Conservation (phyloP, 2,797 vertebrate species). For the Acanthurus lineatus region DNA sequence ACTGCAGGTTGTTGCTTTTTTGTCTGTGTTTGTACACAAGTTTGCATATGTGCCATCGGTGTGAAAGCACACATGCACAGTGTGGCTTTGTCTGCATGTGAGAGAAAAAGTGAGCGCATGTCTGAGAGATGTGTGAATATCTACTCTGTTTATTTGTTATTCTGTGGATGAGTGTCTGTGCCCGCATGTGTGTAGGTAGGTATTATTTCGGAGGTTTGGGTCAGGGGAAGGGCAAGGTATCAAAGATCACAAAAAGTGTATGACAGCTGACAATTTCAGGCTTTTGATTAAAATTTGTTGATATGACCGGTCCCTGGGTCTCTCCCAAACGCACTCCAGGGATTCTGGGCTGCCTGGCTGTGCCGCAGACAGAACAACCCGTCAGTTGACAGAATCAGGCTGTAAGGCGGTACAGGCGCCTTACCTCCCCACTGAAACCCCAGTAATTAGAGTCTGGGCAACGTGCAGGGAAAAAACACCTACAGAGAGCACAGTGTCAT, state of each 20-base stretch:
- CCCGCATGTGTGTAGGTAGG: constrained; percentile 35
- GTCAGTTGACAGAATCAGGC: constrained; percentile 85
- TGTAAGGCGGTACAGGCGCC: constrained; percentile 69
- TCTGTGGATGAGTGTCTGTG: constrained; percentile 7
- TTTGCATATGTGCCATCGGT: constrained; percentile 16
- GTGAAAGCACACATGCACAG: constrained; percentile 21
- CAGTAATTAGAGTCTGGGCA: constrained; percentile 88
- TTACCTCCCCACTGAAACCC: constrained; percentile 83
- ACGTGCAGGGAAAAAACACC: constrained; percentile 85
- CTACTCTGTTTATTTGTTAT: constrained; percentile 18
- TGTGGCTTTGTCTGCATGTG: not conserved
- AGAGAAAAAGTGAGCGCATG: not conserved
- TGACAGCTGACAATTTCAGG: constrained; percentile 89
- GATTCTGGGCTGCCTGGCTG: constrained; percentile 83
- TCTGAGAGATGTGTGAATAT: constrained; percentile 30
- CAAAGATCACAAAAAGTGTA: constrained; percentile 86
- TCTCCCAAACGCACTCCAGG: constrained; percentile 87
- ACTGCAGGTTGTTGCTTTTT: constrained; percentile 31
- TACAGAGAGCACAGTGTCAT: constrained; percentile 86
- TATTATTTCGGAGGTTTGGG: constrained; percentile 71
- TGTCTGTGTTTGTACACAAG: not conserved
- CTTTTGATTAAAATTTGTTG: constrained; percentile 91
- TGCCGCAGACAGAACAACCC: constrained; percentile 79
- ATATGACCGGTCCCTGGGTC: constrained; percentile 85
- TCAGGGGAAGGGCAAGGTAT: constrained; percentile 78